Evolutionary conservation across 2,113 vertebrate genomes (phyloP).

Genomic region (Montifringilla adamsi): DNA sequence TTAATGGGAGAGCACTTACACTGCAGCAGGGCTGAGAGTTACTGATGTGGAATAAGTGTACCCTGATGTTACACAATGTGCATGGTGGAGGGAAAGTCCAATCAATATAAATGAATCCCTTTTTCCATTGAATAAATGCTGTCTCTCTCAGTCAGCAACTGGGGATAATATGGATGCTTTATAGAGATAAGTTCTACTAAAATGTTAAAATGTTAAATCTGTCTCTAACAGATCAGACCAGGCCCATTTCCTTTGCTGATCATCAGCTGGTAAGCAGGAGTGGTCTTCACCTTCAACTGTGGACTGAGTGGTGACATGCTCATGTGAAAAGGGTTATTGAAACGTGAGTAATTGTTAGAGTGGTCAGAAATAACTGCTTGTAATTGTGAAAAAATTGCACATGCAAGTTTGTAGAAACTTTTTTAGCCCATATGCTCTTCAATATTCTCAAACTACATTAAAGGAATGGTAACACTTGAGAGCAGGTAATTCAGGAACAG

Average conservation of each 20-base stretch:
- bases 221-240: neutral
- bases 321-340: neutral
- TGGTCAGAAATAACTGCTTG: neutral
- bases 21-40: neutral
- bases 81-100: neutral
- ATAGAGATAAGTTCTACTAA: neutral
- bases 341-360: neutral
- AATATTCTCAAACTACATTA: neutral
- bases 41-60: neutral
- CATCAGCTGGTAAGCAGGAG: neutral
- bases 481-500: neutral
- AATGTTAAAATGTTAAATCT: neutral
- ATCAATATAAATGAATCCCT: conserved; percentile 16
- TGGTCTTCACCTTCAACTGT: neutral
- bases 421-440: neutral
- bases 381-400: neutral
- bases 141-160: neutral
- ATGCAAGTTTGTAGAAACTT: neutral
- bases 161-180: neutral
- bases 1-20: neutral
- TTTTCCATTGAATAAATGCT: conserved; percentile 26
- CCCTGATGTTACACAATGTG: neutral
- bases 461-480: neutral
- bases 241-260: neutral
- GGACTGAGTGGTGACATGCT: neutral